These are phyloP conservation scores for Amitus sp. DNA, from an alignment of 2,888 invertebrate species.

Conservation along the genomic window DNA sequence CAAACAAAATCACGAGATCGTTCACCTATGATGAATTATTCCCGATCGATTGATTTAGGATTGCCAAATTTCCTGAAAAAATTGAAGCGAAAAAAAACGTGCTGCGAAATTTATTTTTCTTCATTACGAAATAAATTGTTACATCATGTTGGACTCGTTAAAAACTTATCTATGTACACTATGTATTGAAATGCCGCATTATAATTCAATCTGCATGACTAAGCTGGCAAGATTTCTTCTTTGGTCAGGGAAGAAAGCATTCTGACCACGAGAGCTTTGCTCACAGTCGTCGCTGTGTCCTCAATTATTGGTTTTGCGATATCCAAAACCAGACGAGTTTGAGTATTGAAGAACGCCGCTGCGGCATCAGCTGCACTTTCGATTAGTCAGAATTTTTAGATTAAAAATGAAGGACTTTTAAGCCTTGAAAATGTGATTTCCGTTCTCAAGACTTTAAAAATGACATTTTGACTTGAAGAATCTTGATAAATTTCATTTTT, in stretches of 20 bases:
- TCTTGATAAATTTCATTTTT: too few relatives aligned
- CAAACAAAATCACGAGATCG: constrained; percentile 75
- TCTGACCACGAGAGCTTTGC: constrained; percentile 71
- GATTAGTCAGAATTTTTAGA: too few relatives aligned
- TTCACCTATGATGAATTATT: constrained; percentile 79
- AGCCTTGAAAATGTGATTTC: too few relatives aligned
- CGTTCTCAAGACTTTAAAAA: too few relatives aligned
- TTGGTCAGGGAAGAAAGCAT: constrained; percentile 71
- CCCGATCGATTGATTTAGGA: constrained; percentile 60
- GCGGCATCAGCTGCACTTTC: constrained; percentile 75
- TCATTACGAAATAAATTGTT: too few relatives aligned
- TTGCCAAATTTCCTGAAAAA: constrained; percentile 1
- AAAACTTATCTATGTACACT: too few relatives aligned
- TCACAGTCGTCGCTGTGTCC: constrained; percentile 73
- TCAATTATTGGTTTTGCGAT: constrained; percentile 77
- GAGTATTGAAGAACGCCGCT: constrained; percentile 77
- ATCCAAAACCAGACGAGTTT: constrained; percentile 74
- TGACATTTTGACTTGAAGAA: too few relatives aligned
- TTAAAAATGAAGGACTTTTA: too few relatives aligned
- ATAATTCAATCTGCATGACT: constrained; percentile 21
- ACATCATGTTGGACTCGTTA: too few relatives aligned
- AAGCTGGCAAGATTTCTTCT: constrained; percentile 68
- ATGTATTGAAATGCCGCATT: too few relatives aligned
- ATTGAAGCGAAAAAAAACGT: constrained; percentile 2
- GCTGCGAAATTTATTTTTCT: too few relatives aligned